Evolutionary conservation across 2,113 vertebrate genomes (phyloP), one percentile per base, ranked within the genome.

Genomic region (Notothenia coriiceps): DNA sequence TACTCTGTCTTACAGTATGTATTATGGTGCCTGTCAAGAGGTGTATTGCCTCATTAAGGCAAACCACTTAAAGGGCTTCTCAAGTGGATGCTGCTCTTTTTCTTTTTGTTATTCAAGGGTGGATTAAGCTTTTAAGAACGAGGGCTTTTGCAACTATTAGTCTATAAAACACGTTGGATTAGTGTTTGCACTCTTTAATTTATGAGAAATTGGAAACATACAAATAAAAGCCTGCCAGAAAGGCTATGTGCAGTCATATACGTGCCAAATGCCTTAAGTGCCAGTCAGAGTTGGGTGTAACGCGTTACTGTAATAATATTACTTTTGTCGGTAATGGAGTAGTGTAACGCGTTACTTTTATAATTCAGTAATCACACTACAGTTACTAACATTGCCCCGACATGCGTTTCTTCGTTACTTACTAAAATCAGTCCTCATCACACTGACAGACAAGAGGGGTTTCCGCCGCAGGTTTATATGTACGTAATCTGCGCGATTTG

Each of bases 21-120:
- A 10, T 50, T 79, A 82, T 51, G 76, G 56, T 51, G 29, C 7
- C 60, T 66, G 80, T 80, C 59, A 70, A 80, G 65, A 67, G 62
- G 13, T 79, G 79, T 72, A 71, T 67, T 70, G 52, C 70, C 69
- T 79, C 44, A 77, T 83, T 71, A 79, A 76, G 40, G 70, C 25
- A 57, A 44, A 74, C 10, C 50, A 55, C 63, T 75, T 71, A 69
- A 69, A 70, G 7, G 18, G 43, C 22, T 71, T 75, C 35, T 74
- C 0, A 60, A 77, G 65, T 66, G 49, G 52, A 52, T 33, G 51
- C n/a, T 74, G 70, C 60, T 57, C 20, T 56, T 5, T 56, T 56
- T 25, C 33, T 70, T 70, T 70, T n/a, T 20, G 11, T 14, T 15
- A 74, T 70, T 25, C 13, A 0, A 49, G 33, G 62, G 5, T 72